Conservation (phyloP, 2,797 vertebrate species). For the Carduelis carduelis region DNA sequence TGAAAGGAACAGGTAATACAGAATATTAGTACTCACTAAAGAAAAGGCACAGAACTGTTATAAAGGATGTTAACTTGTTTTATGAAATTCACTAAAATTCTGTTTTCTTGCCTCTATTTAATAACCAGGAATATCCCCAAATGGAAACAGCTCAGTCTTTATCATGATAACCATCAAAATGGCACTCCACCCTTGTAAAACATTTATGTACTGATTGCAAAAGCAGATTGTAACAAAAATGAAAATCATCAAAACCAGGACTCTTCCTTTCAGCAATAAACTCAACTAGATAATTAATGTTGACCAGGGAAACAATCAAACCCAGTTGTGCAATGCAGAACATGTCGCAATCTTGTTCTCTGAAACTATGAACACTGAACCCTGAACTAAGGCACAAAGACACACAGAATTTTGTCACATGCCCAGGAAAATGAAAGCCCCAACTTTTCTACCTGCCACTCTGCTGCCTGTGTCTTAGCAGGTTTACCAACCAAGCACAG, state of each 20-base stretch:
- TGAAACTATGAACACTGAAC: not conserved
- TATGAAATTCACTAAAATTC: not conserved
- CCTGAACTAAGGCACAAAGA: not conserved
- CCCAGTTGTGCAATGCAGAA: not conserved
- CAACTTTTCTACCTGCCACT: not conserved
- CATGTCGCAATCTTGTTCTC: not conserved
- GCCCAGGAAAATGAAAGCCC: not conserved
- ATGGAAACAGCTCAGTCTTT: not conserved
- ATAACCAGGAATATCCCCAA: not conserved
- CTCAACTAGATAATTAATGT: not conserved
- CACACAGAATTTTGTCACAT: not conserved
- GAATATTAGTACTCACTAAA: not conserved
- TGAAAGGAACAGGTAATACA: not conserved
- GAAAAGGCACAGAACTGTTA: not conserved
- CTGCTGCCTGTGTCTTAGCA: not conserved
- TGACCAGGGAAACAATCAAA: conserved; percentile 24
- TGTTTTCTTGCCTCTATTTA: not conserved
- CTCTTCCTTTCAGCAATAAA: conserved; percentile 45
- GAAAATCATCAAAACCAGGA: not conserved
- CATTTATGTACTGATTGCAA: not conserved
- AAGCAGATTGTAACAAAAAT: not conserved
- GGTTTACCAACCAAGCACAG: not conserved
- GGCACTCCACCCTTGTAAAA: not conserved
- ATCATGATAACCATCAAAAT: not conserved
- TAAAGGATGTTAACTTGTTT: not conserved